A percentile compares a stretch with the other conserved stretches of the same genome.
Evolutionary conservation across 1,140 invertebrate genomes (phyloP).

Genomic region (Drosophila sproati): DNA sequence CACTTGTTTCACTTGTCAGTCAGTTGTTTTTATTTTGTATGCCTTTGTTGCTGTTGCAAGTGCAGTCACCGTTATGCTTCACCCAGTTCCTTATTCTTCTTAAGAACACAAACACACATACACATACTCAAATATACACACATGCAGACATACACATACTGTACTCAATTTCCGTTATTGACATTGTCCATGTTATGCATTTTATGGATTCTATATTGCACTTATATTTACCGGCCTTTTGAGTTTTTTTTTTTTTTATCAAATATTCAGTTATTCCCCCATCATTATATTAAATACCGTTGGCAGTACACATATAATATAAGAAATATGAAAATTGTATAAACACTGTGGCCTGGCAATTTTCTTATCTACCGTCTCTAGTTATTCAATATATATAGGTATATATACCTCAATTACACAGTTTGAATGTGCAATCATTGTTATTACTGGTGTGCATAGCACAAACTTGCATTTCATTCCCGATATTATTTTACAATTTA

Average conservation of each 20-base stretch:
- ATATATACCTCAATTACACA: background rate
- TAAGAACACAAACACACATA: background rate
- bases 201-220: constrained; percentile 60
- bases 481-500: too few relatives aligned
- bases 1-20: constrained; percentile 28
- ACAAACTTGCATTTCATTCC: background rate
- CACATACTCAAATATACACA: constrained; percentile 7
- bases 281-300: background rate
- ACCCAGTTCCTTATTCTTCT: constrained; percentile 20
- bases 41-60: constrained; percentile 7
- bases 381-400: background rate
- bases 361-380: background rate
- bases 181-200: constrained; percentile 56
- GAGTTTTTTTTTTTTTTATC: constrained; percentile 11
- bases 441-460: background rate
- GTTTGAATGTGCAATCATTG: background rate
- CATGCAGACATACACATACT: too few relatives aligned
- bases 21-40: constrained; percentile 7
- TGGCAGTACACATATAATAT: background rate
- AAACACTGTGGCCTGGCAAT: background rate
- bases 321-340: background rate
- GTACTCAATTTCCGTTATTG: constrained; percentile 46
- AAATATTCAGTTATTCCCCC: constrained; percentile 26
- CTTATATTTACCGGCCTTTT: constrained; percentile 33
- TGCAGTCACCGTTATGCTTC: constrained; percentile 45